phyloP scores from a whole-genome alignment of 1,140 invertebrate species.

The Chymomyza costata region DNA sequence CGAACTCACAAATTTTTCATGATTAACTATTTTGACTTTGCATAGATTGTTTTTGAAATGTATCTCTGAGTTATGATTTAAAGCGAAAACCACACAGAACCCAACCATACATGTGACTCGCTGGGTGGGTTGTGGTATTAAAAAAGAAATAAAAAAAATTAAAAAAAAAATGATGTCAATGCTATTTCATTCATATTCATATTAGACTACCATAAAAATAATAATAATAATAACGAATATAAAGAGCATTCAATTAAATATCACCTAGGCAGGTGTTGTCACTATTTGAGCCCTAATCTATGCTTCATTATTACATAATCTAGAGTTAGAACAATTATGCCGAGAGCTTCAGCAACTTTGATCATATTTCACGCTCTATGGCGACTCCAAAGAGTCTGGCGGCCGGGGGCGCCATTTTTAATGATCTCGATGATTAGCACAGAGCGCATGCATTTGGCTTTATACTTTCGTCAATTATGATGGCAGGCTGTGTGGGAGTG shows the following conservation, averaged over 20 bases:
- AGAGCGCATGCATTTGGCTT: constrained; percentile 37
- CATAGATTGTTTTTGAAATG: neutral
- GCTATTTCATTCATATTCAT: constrained; percentile 56
- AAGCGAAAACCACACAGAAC: constrained; percentile 32
- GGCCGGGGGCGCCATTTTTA: constrained; percentile 43
- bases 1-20: constrained; percentile 61
- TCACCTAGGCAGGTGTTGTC: constrained; percentile 25
- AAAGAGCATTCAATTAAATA: constrained; percentile 5
- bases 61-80: constrained; percentile 33
- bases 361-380: constrained; percentile 69
- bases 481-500: constrained; percentile 42
- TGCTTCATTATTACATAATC: constrained; percentile 57
- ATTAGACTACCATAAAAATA: no score
- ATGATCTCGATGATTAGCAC: constrained; percentile 35
- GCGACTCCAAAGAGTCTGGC: constrained; percentile 32
- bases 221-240: no score
- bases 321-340: constrained; percentile 2
- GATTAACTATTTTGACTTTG: constrained; percentile 45
- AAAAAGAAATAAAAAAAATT: neutral
- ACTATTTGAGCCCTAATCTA: constrained; percentile 36
- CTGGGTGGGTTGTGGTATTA: no score
- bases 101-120: constrained; percentile 41
- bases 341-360: constrained; percentile 16
- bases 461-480: constrained; percentile 57
- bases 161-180: constrained; percentile 65